Percentiles rank a stretch among this genome's conserved stretches.
Conservation (phyloP, 2,888 invertebrate species). For the Acanthosoma haemorrhoidale region DNA sequence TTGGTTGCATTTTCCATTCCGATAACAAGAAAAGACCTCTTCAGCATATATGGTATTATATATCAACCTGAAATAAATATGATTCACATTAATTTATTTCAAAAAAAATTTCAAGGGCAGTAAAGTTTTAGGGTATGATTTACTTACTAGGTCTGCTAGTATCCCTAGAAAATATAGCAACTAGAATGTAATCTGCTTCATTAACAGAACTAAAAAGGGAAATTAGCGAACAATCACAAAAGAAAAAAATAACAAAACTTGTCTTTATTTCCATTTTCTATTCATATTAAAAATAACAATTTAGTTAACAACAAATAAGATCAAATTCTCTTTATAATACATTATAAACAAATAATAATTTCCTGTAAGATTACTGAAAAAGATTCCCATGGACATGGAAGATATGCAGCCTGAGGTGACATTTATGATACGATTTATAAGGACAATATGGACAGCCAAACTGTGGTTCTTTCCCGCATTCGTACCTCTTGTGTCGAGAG, state of each 20-base stretch:
- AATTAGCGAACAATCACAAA: not conserved
- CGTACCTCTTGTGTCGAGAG: slow-evolving; percentile 40
- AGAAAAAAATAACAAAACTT: not conserved
- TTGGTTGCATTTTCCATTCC: not conserved
- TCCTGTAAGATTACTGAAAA: not conserved
- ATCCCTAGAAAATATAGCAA: too few relatives aligned
- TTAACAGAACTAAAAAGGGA: too few relatives aligned
- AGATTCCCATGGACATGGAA: not conserved
- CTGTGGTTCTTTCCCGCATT: slow-evolving; percentile 39
- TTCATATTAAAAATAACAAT: not conserved
- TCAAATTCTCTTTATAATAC: not conserved
- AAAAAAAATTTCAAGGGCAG: too few relatives aligned
- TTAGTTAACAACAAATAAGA: not conserved
- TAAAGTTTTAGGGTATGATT: too few relatives aligned
- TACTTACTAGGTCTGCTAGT: too few relatives aligned
- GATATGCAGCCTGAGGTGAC: slow-evolving; percentile 48
- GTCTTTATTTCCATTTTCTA: not conserved
- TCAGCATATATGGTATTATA: not conserved
- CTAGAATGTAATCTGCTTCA: too few relatives aligned
- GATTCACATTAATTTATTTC: not conserved
- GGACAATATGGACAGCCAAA: slow-evolving; percentile 33
- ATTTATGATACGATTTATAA: slow-evolving; percentile 47
- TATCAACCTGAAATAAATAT: not conserved
- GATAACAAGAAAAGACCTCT: not conserved
- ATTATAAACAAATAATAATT: not conserved